These are phyloP conservation scores for Ovis aries DNA, from an alignment of 2,113 vertebrate genomes.

Conservation along the genomic window DNA sequence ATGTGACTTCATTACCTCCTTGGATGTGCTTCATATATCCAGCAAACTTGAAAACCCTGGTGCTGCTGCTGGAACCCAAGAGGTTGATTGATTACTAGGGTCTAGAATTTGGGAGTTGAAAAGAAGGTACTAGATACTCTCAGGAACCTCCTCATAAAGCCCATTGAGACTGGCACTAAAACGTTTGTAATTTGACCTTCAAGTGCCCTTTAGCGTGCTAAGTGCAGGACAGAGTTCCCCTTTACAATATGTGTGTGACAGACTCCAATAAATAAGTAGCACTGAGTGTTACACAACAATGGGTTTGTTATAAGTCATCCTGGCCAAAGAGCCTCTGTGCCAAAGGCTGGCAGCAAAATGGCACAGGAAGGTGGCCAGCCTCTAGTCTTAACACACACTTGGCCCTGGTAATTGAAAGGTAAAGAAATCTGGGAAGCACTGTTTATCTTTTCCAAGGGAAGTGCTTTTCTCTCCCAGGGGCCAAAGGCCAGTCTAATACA, in stretches of 20 bases:
- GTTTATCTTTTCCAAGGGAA: conserved; percentile 81
- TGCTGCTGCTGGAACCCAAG: not conserved
- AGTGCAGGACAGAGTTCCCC: conserved; percentile 81
- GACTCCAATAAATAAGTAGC: conserved; percentile 86
- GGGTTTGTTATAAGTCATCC: conserved; percentile 66
- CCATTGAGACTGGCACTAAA: not conserved
- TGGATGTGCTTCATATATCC: not conserved
- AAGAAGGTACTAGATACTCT: not conserved
- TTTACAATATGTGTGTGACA: conserved; percentile 85
- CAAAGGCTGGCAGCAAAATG: conserved; percentile 57
- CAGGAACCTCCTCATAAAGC: not conserved
- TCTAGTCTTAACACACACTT: conserved; percentile 77
- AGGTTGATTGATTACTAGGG: not conserved
- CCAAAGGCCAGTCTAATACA: conserved; percentile 67
- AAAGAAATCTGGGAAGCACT: conserved; percentile 80
- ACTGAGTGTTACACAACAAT: conserved; percentile 79
- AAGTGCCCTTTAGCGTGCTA: conserved; percentile 84
- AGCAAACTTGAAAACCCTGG: not conserved
- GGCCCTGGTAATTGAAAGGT: conserved; percentile 74
- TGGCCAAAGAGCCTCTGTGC: conserved; percentile 69
- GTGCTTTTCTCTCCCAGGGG: conserved; percentile 69
- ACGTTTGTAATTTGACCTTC: conserved; percentile 44
- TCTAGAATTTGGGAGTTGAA: not conserved
- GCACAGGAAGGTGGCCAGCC: conserved; percentile 79
- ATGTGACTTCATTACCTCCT: not conserved